Percentiles rank a stretch among this genome's conserved stretches.
phyloP scores from a whole-genome alignment of 2,113 vertebrate species.

The Mastomys coucha region DNA sequence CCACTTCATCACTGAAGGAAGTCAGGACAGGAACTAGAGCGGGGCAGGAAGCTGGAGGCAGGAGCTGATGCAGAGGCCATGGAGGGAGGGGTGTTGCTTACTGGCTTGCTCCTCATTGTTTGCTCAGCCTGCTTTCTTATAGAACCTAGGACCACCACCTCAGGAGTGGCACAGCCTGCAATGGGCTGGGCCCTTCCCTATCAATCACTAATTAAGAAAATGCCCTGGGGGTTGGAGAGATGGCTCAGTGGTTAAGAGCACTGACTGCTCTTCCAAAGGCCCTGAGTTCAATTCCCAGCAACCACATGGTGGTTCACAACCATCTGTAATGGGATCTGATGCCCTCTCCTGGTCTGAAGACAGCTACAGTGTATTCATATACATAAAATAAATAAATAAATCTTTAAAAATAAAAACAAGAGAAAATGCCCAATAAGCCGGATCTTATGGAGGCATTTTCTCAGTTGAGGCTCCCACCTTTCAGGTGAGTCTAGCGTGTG shows the following conservation, averaged over 20 bases:
- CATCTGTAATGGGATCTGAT: no score
- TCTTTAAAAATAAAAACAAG: no score
- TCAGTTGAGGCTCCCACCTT: no score
- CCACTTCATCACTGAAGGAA: neutral
- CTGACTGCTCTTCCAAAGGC: no score
- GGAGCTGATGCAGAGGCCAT: neutral
- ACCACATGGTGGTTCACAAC: no score
- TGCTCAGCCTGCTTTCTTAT: neutral
- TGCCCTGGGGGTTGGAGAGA: neutral
- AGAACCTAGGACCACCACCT: neutral
- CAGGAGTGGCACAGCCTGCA: neutral
- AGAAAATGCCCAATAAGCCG: no score
- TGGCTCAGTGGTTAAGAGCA: no score
- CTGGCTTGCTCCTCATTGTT: neutral
- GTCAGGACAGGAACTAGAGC: neutral
- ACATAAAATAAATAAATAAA: no score
- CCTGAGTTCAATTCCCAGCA: no score
- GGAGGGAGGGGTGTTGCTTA: neutral
- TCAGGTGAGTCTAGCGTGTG: no score
- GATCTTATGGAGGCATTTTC: neutral
- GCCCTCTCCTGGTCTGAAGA: no score
- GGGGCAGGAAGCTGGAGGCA: neutral
- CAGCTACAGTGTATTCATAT: no score
- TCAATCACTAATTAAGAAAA: neutral
- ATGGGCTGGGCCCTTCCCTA: neutral